Conservation (phyloP, 2,113 vertebrate genomes). For the Tachysurus fulvidraco region DNA sequence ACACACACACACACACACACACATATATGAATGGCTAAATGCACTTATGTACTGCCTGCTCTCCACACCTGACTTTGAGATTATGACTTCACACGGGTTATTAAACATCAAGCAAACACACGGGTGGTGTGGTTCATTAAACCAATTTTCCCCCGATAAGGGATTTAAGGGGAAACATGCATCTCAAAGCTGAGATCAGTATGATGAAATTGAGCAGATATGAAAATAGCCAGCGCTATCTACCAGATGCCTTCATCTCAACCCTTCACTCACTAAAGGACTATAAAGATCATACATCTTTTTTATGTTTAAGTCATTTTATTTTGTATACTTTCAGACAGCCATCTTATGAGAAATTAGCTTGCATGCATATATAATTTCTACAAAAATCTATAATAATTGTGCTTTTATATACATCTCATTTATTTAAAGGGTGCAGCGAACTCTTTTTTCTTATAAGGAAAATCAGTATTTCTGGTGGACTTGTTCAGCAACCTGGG, state of each 20-base stretch:
- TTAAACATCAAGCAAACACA: slow-evolving; percentile 21
- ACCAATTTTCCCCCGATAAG: slow-evolving; percentile 25
- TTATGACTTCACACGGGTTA: slow-evolving; percentile 27
- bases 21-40: slow-evolving; percentile 5
- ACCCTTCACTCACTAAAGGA: slow-evolving; percentile 3
- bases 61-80: slow-evolving; percentile 31
- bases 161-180: slow-evolving; percentile 32
- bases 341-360: background rate
- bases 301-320: slow-evolving; percentile 18
- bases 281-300: background rate
- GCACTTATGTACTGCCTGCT: slow-evolving; percentile 2
- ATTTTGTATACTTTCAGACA: background rate
- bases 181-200: slow-evolving; percentile 22
- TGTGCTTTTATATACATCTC: slow-evolving; percentile 12
- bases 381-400: slow-evolving; percentile 15
- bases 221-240: slow-evolving; percentile 19
- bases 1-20: background rate
- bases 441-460: slow-evolving; percentile 28
- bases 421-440: slow-evolving; percentile 29
- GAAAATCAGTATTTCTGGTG: slow-evolving; percentile 26
- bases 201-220: slow-evolving; percentile 23
- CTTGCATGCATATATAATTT: background rate
- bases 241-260: slow-evolving; percentile 17
- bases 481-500: slow-evolving; percentile 15
- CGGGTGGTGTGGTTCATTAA: slow-evolving; percentile 28